These are phyloP conservation scores for Hirtodrosophila alboralis DNA, from an alignment of 2,888 invertebrate species.

Conservation along the genomic window DNA sequence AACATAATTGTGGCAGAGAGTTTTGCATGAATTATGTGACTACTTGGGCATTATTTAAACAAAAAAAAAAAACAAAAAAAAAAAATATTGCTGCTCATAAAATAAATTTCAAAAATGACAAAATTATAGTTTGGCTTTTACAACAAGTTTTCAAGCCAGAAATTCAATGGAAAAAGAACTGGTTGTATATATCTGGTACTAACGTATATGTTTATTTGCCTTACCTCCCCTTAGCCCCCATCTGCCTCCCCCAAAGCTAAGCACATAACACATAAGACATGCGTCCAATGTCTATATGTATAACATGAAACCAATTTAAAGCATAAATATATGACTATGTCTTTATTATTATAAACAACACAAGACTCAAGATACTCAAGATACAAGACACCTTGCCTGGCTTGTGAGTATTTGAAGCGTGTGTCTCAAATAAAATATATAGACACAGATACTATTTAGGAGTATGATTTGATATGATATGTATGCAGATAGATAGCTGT, in stretches of 20 bases:
- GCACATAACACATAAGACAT: conserved; percentile 13
- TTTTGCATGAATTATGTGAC: conserved; percentile 79
- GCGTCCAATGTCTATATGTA: conserved; percentile 41
- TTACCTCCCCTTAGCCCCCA: not conserved
- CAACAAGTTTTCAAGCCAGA: conserved; percentile 57
- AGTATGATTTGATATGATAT: conserved; percentile 18
- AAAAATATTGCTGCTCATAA: conserved; percentile 68
- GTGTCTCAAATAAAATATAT: conserved; percentile 41
- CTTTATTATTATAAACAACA: conserved; percentile 67
- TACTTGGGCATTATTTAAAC: conserved; percentile 74
- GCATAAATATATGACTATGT: conserved; percentile 75
- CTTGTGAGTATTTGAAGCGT: conserved; percentile 11
- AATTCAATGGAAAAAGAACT: conserved; percentile 63
- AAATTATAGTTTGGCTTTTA: conserved; percentile 72
- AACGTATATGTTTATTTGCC: conserved; percentile 24
- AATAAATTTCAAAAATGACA: conserved; percentile 78
- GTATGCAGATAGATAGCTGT: not conserved
- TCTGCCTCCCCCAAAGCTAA: conserved; percentile 1
- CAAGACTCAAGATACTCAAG: conserved; percentile 9
- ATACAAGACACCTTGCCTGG: conserved; percentile 17
- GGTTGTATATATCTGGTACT: conserved; percentile 53
- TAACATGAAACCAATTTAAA: conserved; percentile 69
- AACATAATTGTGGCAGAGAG: conserved; percentile 72
- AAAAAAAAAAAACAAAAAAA: conserved; percentile 57
- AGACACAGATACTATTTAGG: conserved; percentile 8